Evolutionary conservation across 23 tunicate genomes (phyloP), one percentile per base, ranked within the genome.

Genomic region (Botrylloides violaceus): DNA sequence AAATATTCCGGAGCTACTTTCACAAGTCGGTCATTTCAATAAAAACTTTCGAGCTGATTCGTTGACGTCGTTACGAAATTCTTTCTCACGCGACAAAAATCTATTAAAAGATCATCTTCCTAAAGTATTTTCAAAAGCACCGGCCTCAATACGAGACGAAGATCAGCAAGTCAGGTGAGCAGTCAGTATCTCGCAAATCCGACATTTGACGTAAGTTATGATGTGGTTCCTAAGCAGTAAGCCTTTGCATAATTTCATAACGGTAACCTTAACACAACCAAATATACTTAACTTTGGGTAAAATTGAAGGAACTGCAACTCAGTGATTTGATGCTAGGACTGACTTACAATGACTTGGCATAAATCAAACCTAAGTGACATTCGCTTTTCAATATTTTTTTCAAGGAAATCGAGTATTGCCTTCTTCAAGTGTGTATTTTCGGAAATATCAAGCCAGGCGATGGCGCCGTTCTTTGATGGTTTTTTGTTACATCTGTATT

Each of bases 21-120:
- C 70, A 34, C 86, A 87, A 64, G 50, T 87, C 49, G 77, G 77
- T 26, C 95, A 87, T 62, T 81, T 55, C 65, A 87, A 76, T 57
- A 35, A 85, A 6, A 80, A 64, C 6, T 81, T 87, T 56, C 82
- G 95, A 4, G 29, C 29, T 0, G 87, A 82, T 22, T 78, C 95
- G 15, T 32, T 87, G 56, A 53, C 53, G 35, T 82, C 83, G 26
- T 43, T 87, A 19, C 79, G 79, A 76, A 84, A 70, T 55, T 75
- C 73, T 34, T 32, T 87, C 2, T 4, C 47, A 6, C 70, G 66
- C 22, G 55, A 74, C 25, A 36, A 59, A 32, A 34, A 58, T 18
- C 20, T 68, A 9, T 36, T 29, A n/a, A 18, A 29, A 50, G 23
- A 62, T 2, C 78, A 87, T 59, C 80, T 37, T 19, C 61, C 82